A percentile compares a stretch with the other conserved stretches of the same genome.
phyloP scores from a whole-genome alignment of 1,140 invertebrate species.

The Homalodisca vitripennis region DNA sequence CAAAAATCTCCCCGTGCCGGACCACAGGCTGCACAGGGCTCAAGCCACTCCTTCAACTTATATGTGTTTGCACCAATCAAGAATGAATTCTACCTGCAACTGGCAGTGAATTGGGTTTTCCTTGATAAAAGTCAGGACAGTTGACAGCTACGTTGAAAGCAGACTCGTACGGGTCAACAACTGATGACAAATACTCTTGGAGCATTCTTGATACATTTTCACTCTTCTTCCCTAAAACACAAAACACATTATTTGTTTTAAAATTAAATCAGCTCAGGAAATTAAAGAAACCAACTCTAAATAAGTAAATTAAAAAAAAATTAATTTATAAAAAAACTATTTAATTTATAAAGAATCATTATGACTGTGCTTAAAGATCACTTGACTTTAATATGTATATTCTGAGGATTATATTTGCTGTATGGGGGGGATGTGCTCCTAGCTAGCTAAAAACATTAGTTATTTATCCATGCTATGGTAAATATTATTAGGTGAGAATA shows the following conservation, averaged over 20 bases:
- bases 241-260: neutral
- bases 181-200: slow-evolving; percentile 28
- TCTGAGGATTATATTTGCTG: too few species aligned
- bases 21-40: too few species aligned
- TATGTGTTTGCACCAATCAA: too few species aligned
- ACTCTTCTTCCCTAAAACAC: slow-evolving; percentile 33
- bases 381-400: too few species aligned
- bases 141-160: slow-evolving; percentile 23
- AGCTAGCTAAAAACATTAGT: too few species aligned
- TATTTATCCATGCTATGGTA: too few species aligned
- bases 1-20: too few species aligned
- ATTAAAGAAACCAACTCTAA: neutral
- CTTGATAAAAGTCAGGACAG: slow-evolving; percentile 26
- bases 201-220: slow-evolving; percentile 27
- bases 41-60: too few species aligned
- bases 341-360: neutral
- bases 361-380: too few species aligned
- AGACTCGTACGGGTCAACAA: slow-evolving; percentile 29
- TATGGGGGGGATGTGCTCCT: too few species aligned
- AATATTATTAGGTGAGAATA: too few species aligned
- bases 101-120: slow-evolving; percentile 29
- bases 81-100: neutral
- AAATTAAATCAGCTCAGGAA: neutral
- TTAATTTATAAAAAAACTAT: neutral
- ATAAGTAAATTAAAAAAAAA: neutral